Conservation (phyloP, 1,140 invertebrate species). For the Drosophila kikkawai region DNA sequence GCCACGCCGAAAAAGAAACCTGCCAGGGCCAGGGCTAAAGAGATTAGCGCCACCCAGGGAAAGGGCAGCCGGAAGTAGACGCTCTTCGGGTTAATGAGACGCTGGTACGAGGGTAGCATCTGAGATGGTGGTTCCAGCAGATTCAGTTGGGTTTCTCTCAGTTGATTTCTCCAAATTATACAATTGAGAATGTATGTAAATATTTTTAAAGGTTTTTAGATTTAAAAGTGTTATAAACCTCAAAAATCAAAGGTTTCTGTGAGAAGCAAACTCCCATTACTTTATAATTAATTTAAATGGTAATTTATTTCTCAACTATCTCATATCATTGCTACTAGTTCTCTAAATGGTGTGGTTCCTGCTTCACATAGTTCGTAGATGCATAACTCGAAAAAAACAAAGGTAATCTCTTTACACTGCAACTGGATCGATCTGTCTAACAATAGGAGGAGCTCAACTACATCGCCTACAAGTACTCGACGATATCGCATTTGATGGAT, state of each 20-base stretch:
- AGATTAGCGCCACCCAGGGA: slow-evolving; percentile 88
- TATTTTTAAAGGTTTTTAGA: background rate
- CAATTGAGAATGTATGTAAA: background rate
- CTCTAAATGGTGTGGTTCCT: slow-evolving; percentile 59
- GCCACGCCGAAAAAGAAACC: slow-evolving; percentile 90
- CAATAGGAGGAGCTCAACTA: slow-evolving; percentile 53
- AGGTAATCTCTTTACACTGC: slow-evolving; percentile 53
- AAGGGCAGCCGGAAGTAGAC: slow-evolving; percentile 68
- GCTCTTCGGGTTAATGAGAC: slow-evolving; percentile 65
- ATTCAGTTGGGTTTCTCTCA: background rate
- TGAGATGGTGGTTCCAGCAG: background rate
- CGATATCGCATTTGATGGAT: slow-evolving; percentile 97
- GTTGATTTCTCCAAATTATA: background rate
- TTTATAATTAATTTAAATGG: slow-evolving; percentile 32
- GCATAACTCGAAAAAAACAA: slow-evolving; percentile 42
- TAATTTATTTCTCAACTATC: slow-evolving; percentile 68
- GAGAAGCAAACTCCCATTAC: background rate
- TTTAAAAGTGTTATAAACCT: background rate
- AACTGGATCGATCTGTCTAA: slow-evolving; percentile 51
- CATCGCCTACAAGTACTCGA: slow-evolving; percentile 92
- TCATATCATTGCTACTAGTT: slow-evolving; percentile 64
- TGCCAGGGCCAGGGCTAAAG: slow-evolving; percentile 90
- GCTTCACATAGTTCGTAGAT: slow-evolving; percentile 42
- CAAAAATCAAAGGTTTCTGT: no score
- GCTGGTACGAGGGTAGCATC: slow-evolving; percentile 76